Conservation (phyloP, 1,140 invertebrate genomes). For the Trachymyrmex cornetzi region DNA sequence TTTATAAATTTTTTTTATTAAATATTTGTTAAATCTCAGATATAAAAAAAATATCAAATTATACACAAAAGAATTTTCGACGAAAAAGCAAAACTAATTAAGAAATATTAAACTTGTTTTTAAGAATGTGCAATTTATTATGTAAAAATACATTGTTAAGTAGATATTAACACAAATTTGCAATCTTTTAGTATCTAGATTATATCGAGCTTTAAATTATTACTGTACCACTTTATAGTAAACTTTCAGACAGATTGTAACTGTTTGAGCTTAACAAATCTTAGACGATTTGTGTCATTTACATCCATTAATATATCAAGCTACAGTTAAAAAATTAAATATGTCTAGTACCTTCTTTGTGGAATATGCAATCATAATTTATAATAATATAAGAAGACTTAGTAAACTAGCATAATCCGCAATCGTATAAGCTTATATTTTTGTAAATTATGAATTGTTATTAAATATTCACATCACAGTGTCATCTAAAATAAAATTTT, state of each 20-base stretch:
- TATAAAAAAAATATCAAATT: neutral
- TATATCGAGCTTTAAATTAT: slow-evolving; percentile 37
- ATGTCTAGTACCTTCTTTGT: too few relatives aligned
- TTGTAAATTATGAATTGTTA: too few relatives aligned
- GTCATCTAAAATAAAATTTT: too few relatives aligned
- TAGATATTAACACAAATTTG: neutral
- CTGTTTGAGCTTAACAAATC: neutral
- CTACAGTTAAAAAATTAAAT: too few relatives aligned
- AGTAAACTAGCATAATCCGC: too few relatives aligned
- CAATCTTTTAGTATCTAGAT: neutral
- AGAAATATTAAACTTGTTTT: neutral
- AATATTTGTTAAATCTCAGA: neutral
- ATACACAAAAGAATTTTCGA: neutral
- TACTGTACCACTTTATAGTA: neutral
- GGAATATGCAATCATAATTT: too few relatives aligned
- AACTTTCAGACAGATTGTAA: neutral
- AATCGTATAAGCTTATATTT: too few relatives aligned
- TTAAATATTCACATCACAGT: too few relatives aligned
- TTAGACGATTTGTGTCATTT: too few relatives aligned
- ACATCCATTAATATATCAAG: too few relatives aligned
- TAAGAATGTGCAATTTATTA: slow-evolving; percentile 7
- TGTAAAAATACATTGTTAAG: slow-evolving; percentile 6
- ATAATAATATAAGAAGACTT: too few relatives aligned
- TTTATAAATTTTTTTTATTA: neutral
- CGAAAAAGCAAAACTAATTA: neutral